Evolutionary conservation across 2,113 vertebrate species (phyloP).

Genomic region (Sinocyclocheilus anophthalmus): DNA sequence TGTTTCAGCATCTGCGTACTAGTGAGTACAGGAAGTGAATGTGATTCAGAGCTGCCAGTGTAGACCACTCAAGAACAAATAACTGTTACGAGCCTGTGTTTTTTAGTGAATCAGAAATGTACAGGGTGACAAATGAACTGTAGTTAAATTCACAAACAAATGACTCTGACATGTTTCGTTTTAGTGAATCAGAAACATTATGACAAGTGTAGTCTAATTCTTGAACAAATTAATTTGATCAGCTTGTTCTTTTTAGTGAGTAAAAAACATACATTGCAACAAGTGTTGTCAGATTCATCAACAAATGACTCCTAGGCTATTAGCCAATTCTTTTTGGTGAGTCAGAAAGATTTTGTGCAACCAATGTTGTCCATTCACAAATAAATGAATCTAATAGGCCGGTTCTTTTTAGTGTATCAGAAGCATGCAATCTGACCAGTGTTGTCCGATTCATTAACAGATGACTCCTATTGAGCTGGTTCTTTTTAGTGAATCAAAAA

Average conservation of each 20-base stretch:
- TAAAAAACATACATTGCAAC: too few species aligned
- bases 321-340: background rate
- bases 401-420: too few species aligned
- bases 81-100: background rate
- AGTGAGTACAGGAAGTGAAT: background rate
- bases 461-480: too few species aligned
- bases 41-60: background rate
- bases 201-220: background rate
- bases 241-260: background rate
- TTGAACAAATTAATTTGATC: background rate
- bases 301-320: background rate
- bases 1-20: background rate
- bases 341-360: background rate
- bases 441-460: too few species aligned
- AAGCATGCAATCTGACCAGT: too few species aligned
- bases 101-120: background rate
- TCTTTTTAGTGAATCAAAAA: too few species aligned
- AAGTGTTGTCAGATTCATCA: too few species aligned
- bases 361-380: too few species aligned
- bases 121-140: too few species aligned
- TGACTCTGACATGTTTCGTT: background rate
- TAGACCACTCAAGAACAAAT: background rate
- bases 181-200: background rate
- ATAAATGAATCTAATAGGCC: too few species aligned
- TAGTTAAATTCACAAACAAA: background rate